phyloP scores from a whole-genome alignment of 2,888 invertebrate species.

The Aspidapion aeneum region DNA sequence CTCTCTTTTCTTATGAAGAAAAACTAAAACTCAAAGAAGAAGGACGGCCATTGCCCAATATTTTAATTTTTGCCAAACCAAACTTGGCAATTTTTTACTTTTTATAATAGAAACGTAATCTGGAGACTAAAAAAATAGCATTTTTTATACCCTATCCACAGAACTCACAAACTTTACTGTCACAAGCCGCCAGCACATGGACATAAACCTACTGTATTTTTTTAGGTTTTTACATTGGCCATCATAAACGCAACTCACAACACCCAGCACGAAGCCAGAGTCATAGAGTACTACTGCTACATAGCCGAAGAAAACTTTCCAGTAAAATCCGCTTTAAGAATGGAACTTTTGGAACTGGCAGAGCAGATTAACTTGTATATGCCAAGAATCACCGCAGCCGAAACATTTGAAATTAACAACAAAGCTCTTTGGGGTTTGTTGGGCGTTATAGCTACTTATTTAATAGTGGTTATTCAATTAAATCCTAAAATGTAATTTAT shows the following conservation, averaged over 20 bases:
- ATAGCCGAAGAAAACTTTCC: constrained; percentile 20
- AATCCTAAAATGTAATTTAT: too few relatives aligned
- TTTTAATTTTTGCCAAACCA: too few relatives aligned
- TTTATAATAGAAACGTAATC: too few relatives aligned
- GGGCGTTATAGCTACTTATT: constrained; percentile 18
- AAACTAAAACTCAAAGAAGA: too few relatives aligned
- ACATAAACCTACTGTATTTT: too few relatives aligned
- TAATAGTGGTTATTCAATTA: constrained; percentile 24
- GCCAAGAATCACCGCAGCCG: constrained; percentile 19
- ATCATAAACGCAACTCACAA: constrained; percentile 16
- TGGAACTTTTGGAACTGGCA: constrained; percentile 18
- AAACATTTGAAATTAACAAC: constrained; percentile 18
- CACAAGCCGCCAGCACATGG: too few relatives aligned
- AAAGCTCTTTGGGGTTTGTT: constrained; percentile 16
- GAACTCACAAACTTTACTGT: too few relatives aligned
- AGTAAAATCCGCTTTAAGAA: constrained; percentile 14
- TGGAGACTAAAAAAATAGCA: too few relatives aligned
- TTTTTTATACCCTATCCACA: too few relatives aligned
- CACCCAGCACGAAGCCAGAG: constrained; percentile 15
- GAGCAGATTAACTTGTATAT: constrained; percentile 15
- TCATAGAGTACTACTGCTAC: constrained; percentile 21
- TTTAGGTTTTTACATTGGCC: constrained; percentile 15
- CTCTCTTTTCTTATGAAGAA: too few relatives aligned
- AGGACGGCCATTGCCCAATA: too few relatives aligned
- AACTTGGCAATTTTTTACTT: too few relatives aligned